Evolutionary conservation across 2,113 vertebrate species (phyloP), one percentile per base, ranked within the genome.

Genomic region (Percopsis transmontana): DNA sequence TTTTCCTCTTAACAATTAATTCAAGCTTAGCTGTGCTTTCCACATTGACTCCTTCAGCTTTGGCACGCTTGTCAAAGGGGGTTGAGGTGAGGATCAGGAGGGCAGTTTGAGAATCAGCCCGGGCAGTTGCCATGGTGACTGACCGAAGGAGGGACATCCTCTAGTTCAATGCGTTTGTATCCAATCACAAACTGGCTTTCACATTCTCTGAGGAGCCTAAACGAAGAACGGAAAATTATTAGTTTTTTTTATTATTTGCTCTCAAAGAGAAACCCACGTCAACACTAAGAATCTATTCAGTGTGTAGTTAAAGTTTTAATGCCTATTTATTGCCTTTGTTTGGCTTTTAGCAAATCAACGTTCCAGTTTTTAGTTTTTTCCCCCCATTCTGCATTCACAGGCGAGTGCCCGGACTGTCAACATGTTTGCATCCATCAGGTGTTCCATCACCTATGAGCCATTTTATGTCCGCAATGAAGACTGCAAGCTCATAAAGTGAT

Each of bases 281-380:
- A 68, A 68, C 59, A 58, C 54, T 63, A 76, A 73, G 38, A 75
- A 68, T 66, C 48, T 62, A 64, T 72, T 47, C 56, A 79, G 50
- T 58, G 54, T 39, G 33, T 55, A 16, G 67, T 58, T 21, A 55
- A 58, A 64, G 54, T 45, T 77, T 70, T 18, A 45, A 60, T 78
- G 47, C 27, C 27, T 87, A 79, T 87, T 85, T 83, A 75, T 90
- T 78, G 60, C 54, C 15, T 72, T 72, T 66, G 57, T 77, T n/a
- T 87, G 66, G 69, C 50, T 78, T 77, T 75, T 58, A 70, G 66
- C 65, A 76, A 57, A 59, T 68, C 62, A 39, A 55, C 33, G 3
- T 21, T 62, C 69, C 48, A 39, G 23, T 11, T 41, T 5, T 62
- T 64, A 52, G 1, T 67, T 68, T 54, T 57, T 18, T 54, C 57